A percentile compares a stretch with the other conserved stretches of the same genome.
These are phyloP conservation scores for Acrossocheilus fasciatus DNA, from an alignment of 2,797 vertebrate species.

Conservation along the genomic window DNA sequence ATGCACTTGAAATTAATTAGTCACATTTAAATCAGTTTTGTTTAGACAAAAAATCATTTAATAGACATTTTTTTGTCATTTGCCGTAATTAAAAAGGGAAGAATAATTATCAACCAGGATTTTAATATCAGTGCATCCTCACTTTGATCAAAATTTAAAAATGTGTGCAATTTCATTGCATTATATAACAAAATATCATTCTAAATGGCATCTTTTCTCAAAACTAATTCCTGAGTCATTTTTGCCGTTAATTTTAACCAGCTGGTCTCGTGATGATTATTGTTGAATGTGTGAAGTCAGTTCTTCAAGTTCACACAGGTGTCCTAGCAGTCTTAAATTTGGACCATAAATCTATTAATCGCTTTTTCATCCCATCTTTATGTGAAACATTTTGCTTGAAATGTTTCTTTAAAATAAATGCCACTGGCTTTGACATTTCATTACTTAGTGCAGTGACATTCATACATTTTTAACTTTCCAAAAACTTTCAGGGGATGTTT, in stretches of 20 bases:
- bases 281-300: background rate
- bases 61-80: background rate
- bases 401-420: background rate
- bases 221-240: background rate
- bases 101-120: background rate
- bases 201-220: background rate
- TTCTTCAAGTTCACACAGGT: background rate
- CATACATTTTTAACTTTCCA: background rate
- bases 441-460: background rate
- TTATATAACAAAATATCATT: background rate
- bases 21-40: background rate
- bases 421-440: background rate
- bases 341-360: background rate
- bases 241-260: background rate
- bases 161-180: background rate
- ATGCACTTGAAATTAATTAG: background rate
- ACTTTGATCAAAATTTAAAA: background rate
- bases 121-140: background rate
- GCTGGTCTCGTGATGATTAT: background rate
- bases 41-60: background rate
- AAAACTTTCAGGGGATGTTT: background rate
- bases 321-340: background rate
- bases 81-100: background rate
- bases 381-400: background rate
- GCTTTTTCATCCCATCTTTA: background rate